phyloP scores from a whole-genome alignment of 2,888 invertebrate species.

The Dynastes tityus region DNA sequence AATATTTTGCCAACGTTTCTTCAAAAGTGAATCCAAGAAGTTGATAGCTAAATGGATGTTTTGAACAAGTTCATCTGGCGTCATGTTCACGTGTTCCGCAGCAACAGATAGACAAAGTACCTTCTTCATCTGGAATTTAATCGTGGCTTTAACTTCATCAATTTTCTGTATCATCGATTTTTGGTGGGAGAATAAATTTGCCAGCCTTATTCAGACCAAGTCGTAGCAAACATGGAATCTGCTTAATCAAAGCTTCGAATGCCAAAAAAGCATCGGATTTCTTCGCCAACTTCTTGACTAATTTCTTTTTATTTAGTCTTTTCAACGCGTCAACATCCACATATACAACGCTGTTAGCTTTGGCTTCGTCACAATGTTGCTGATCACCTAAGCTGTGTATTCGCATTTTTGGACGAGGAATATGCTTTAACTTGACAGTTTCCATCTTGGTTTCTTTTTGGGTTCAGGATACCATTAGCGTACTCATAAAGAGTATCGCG shows the following conservation, averaged over 20 bases:
- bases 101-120: constrained; percentile 98
- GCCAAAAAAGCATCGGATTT: constrained; percentile 99
- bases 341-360: constrained; percentile 89
- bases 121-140: constrained; percentile 99
- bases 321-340: constrained; percentile 99
- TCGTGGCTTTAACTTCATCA: constrained; percentile 99
- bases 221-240: constrained; percentile 98
- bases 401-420: constrained; percentile 98
- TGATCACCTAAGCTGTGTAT: constrained; percentile 99
- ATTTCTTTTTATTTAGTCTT: constrained; percentile 99
- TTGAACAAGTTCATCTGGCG: constrained; percentile 94
- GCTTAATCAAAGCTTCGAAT: constrained; percentile 98
- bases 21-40: constrained; percentile 98
- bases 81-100: constrained; percentile 98
- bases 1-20: constrained; percentile 99
- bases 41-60: constrained; percentile 98
- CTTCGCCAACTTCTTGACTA: constrained; percentile 98
- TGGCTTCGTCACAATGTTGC: constrained; percentile 99
- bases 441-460: constrained; percentile 90
- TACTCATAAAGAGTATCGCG: constrained; percentile 98
- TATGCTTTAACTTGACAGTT: constrained; percentile 98
- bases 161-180: constrained; percentile 97
- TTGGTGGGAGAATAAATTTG: constrained; percentile 95
- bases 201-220: constrained; percentile 99
- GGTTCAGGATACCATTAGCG: constrained; percentile 85